phyloP scores from a whole-genome alignment of 2,113 vertebrate species.

The Pycnonotus jocosus region DNA sequence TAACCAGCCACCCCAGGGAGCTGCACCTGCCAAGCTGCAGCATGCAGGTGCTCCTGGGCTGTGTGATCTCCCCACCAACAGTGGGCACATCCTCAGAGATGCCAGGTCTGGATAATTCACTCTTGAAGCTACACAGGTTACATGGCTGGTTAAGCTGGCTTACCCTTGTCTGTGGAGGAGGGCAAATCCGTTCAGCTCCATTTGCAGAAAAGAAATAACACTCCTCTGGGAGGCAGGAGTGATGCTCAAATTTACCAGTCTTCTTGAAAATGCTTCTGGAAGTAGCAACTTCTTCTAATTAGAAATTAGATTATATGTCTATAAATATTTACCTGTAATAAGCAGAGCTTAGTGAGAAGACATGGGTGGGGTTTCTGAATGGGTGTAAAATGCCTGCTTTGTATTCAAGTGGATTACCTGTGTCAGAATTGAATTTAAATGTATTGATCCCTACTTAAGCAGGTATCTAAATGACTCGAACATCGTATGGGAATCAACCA shows the following conservation, averaged over 20 bases:
- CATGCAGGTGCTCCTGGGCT: neutral
- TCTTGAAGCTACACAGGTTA: neutral
- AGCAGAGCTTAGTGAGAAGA: neutral
- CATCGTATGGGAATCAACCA: neutral
- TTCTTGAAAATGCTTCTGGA: neutral
- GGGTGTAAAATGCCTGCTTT: neutral
- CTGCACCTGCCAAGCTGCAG: neutral
- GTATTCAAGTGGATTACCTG: neutral
- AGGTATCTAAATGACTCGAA: neutral
- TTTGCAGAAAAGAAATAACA: neutral
- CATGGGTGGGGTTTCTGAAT: neutral
- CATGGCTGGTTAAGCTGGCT: neutral
- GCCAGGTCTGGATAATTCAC: accelerated
- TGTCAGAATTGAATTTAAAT: neutral
- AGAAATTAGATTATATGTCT: neutral
- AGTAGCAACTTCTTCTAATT: neutral
- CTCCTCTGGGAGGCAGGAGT: neutral
- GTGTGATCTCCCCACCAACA: neutral
- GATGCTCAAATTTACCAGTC: neutral
- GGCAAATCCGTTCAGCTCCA: neutral
- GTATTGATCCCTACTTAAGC: neutral
- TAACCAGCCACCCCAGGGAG: neutral
- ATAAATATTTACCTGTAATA: neutral
- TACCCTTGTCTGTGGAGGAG: neutral
- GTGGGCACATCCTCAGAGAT: neutral